phyloP scores from a whole-genome alignment of 1,140 invertebrate genomes.

The Penaeus vannamei region DNA sequence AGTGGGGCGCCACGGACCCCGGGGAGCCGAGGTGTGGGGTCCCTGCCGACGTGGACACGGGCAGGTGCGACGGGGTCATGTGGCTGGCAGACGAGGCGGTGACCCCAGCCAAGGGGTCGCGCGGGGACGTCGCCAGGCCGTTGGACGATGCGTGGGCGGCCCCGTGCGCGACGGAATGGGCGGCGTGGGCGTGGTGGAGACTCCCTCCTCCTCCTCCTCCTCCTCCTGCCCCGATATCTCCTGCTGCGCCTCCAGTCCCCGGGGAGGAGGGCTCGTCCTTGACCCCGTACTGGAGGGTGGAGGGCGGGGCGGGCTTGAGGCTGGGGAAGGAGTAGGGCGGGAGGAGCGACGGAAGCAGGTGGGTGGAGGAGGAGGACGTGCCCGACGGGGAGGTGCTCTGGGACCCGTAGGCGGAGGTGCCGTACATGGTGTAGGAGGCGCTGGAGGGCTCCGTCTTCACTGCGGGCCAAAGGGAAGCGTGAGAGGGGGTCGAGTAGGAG shows the following conservation, averaged over 20 bases:
- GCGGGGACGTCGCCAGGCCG: too few relatives aligned
- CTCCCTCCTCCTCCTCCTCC: too few relatives aligned
- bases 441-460: conserved; percentile 48
- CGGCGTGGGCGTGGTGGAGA: background rate
- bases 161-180: conserved; percentile 24
- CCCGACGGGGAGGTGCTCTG: conserved; percentile 40
- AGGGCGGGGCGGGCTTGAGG: background rate
- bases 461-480: background rate
- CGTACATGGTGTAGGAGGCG: conserved; percentile 39
- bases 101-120: background rate
- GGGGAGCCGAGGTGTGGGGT: background rate
- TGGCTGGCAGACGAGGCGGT: background rate
- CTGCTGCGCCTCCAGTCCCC: background rate
- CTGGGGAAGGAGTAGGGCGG: conserved; percentile 40
- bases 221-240: too few relatives aligned
- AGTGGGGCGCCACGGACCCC: background rate
- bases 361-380: conserved; percentile 8
- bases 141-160: background rate
- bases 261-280: conserved; percentile 59
- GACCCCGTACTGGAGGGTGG: conserved; percentile 17
- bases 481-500: too few relatives aligned
- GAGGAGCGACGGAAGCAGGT: conserved; percentile 37
- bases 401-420: conserved; percentile 15
- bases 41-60: background rate
- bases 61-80: background rate